phyloP scores from a whole-genome alignment of 2,113 vertebrate species.

The Dromas ardeola region DNA sequence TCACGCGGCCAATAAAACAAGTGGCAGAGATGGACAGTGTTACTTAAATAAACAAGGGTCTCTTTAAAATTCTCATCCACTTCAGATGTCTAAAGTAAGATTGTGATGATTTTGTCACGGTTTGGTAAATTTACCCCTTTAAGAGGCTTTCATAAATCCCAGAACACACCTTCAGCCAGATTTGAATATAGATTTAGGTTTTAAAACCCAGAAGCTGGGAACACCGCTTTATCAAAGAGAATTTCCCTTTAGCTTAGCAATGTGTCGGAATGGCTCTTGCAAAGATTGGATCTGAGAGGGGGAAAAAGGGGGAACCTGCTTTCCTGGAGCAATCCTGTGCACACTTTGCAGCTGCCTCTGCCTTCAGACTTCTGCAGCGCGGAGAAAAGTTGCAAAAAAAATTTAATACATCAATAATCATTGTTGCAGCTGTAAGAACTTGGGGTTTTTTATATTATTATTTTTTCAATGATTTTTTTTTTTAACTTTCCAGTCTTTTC shows the following conservation, averaged over 20 bases:
- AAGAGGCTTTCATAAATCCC: conserved; percentile 97
- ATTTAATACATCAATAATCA: background rate
- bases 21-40: conserved; percentile 76
- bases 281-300: conserved; percentile 75
- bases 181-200: conserved; percentile 99
- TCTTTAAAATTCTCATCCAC: conserved; percentile 85
- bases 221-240: conserved; percentile 83
- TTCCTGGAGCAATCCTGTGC: conserved; percentile 77
- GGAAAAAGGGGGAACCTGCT: conserved; percentile 66
- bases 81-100: conserved; percentile 90
- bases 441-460: background rate
- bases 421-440: conserved; percentile 57
- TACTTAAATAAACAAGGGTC: conserved; percentile 82
- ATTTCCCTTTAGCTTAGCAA: conserved; percentile 80
- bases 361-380: conserved; percentile 57
- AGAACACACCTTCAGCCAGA: conserved; percentile 93
- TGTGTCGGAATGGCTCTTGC: conserved; percentile 75
- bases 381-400: conserved; percentile 67
- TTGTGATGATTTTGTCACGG: conserved; percentile 95
- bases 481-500: conserved; percentile 58
- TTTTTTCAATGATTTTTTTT: background rate
- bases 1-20: conserved; percentile 69
- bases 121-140: conserved; percentile 98
- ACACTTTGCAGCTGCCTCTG: conserved; percentile 67
- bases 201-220: conserved; percentile 89